Evolutionary conservation across 1,140 invertebrate species (phyloP).

Genomic region (Sinonovacula constricta): DNA sequence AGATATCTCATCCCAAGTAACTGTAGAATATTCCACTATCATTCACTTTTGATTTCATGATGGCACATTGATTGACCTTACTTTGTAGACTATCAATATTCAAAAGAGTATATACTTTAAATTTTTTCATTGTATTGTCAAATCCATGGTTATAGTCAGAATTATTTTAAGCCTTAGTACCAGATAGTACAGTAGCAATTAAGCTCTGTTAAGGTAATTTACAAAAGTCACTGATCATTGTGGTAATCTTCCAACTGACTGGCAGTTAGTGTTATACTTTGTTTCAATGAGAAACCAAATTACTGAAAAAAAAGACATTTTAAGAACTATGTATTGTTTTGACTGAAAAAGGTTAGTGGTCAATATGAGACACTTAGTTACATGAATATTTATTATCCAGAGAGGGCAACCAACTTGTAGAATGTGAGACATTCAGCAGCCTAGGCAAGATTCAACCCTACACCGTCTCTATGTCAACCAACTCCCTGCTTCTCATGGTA

Average conservation of each 20-base stretch:
- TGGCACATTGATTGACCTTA: no score
- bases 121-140: no score
- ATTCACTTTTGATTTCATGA: no score
- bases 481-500: conserved; percentile 89
- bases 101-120: no score
- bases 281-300: conserved; percentile 62
- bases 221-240: conserved; percentile 32
- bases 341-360: neutral
- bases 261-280: conserved; percentile 54
- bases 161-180: no score
- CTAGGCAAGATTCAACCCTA: conserved; percentile 95
- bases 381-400: conserved; percentile 80
- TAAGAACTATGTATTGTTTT: conserved; percentile 30
- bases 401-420: conserved; percentile 92
- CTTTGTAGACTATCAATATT: no score
- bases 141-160: no score
- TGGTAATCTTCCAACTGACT: conserved; percentile 31
- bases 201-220: conserved; percentile 26
- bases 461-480: conserved; percentile 91
- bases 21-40: no score
- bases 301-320: conserved; percentile 48
- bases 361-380: neutral
- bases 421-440: conserved; percentile 91
- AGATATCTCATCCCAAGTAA: no score
- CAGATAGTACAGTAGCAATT: no score